phyloP scores from a whole-genome alignment of 2,113 vertebrate species.

The Podiceps cristatus region DNA sequence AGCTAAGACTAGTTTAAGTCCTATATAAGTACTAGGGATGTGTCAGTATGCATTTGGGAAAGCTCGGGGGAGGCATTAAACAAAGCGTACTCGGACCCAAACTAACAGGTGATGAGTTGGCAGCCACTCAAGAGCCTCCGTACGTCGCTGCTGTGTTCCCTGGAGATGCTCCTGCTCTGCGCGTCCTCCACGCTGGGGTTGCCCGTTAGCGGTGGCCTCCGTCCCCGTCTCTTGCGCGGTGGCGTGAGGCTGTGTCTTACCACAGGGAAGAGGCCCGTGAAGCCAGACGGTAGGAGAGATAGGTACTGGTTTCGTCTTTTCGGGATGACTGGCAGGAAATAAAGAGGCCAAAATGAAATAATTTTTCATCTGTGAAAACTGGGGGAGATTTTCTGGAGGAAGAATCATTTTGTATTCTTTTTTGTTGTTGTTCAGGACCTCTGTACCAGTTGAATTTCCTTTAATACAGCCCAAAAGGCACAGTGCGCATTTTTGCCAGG shows the following conservation, averaged over 20 bases:
- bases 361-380: background rate
- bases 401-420: background rate
- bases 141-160: background rate
- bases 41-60: background rate
- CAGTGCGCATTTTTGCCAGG: background rate
- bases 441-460: background rate
- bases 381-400: background rate
- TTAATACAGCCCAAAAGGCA: background rate
- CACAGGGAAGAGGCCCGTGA: rapidly evolving
- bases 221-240: background rate
- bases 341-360: background rate
- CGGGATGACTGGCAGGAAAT: background rate
- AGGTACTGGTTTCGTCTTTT: background rate
- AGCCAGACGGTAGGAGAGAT: background rate
- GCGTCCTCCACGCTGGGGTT: too few species aligned
- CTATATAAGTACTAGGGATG: background rate
- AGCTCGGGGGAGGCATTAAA: background rate
- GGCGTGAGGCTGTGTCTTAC: too few species aligned
- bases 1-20: background rate
- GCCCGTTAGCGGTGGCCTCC: background rate
- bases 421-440: background rate
- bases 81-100: background rate
- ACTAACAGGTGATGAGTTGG: background rate
- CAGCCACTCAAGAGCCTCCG: background rate
- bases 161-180: background rate